Conservation (phyloP, 1,140 invertebrate genomes). For the Drosophila mauritiana region DNA sequence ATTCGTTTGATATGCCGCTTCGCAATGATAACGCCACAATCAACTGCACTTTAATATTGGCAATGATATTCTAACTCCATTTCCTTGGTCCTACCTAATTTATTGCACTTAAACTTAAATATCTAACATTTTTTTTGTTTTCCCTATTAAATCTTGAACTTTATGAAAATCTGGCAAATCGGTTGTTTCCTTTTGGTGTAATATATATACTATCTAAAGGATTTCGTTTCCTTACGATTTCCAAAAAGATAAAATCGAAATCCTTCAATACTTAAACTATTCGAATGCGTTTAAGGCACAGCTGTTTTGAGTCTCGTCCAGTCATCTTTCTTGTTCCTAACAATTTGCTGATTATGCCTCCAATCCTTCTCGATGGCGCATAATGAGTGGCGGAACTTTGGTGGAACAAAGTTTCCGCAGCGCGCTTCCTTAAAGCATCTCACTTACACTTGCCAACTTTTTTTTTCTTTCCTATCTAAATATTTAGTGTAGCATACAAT, state of each 20-base stretch:
- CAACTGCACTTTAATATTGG: constrained; percentile 61
- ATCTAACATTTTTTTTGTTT: constrained; percentile 7
- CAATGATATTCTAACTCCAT: constrained; percentile 48
- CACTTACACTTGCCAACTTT: constrained; percentile 61
- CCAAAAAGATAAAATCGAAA: no score
- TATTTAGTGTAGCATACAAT: constrained; percentile 78
- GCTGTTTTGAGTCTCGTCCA: constrained; percentile 16
- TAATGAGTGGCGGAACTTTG: constrained; percentile 54
- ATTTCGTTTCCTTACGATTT: no score
- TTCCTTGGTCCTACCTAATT: constrained; percentile 52
- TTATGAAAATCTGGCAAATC: constrained; percentile 22
- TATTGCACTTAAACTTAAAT: constrained; percentile 49
- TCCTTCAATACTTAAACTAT: constrained; percentile 4
- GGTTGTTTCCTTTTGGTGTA: not conserved
- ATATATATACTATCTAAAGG: no score
- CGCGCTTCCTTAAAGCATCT: constrained; percentile 61
- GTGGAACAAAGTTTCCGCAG: constrained; percentile 26
- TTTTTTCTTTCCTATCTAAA: constrained; percentile 63
- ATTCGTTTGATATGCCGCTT: constrained; percentile 22
- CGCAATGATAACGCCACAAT: constrained; percentile 47
- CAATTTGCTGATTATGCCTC: constrained; percentile 43
- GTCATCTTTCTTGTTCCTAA: constrained; percentile 21
- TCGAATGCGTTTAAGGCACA: constrained; percentile 4
- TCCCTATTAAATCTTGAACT: constrained; percentile 23
- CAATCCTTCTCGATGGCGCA: constrained; percentile 6